These are phyloP conservation scores for Tetragnatha montana DNA, from an alignment of 2,888 invertebrate genomes.

Conservation along the genomic window DNA sequence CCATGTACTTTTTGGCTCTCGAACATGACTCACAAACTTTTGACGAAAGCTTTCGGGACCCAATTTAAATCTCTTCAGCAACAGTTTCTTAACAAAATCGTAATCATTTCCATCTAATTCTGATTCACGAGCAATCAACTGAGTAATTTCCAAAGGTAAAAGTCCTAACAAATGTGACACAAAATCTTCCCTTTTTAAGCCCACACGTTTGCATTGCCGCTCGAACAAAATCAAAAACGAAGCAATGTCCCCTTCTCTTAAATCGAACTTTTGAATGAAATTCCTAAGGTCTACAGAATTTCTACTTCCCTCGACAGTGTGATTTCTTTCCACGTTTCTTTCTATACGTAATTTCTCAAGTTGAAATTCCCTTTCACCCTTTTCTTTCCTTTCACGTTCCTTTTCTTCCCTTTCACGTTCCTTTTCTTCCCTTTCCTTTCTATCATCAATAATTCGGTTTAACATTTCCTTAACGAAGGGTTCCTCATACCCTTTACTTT, in stretches of 20 bases:
- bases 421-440: background rate
- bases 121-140: constrained; percentile 9
- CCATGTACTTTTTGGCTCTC: background rate
- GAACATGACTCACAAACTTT: background rate
- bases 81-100: background rate
- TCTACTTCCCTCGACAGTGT: background rate
- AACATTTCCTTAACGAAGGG: background rate
- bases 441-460: background rate
- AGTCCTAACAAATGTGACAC: constrained; percentile 10
- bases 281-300: too few relatives aligned
- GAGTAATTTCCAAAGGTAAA: background rate
- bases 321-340: background rate
- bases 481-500: constrained; percentile 1
- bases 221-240: too few relatives aligned
- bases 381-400: background rate
- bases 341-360: background rate
- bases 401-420: background rate
- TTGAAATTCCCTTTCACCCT: background rate
- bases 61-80: constrained; percentile 19
- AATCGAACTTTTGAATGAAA: too few relatives aligned
- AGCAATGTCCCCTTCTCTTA: too few relatives aligned
- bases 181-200: background rate
- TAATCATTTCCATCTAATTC: constrained; percentile 6
- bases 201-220: constrained; percentile 1
- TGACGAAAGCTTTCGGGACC: background rate